A percentile compares a stretch with the other conserved stretches of the same genome.
Evolutionary conservation across 2,113 vertebrate genomes (phyloP).

Genomic region (Catharus minimus): DNA sequence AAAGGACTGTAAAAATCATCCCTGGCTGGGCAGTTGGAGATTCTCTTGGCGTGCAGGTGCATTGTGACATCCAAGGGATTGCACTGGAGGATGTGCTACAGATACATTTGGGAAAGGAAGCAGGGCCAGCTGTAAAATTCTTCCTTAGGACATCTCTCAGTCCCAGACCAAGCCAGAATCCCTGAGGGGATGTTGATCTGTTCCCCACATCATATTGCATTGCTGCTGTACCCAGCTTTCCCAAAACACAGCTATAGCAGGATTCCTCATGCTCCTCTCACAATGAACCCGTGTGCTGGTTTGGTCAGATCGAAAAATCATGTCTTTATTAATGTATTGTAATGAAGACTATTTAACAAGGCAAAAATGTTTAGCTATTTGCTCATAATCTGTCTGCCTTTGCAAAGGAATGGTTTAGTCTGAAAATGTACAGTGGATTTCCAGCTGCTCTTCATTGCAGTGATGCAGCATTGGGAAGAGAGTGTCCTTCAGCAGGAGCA

Average conservation of each 20-base stretch:
- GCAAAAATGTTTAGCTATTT: not conserved
- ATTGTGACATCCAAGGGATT: not conserved
- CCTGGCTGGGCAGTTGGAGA: not conserved
- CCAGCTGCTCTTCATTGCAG: not conserved
- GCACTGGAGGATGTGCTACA: not conserved
- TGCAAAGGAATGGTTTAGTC: not conserved
- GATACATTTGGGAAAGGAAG: constrained; percentile 17
- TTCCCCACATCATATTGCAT: not conserved
- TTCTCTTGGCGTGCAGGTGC: not conserved
- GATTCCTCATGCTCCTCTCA: not conserved
- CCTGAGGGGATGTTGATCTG: not conserved
- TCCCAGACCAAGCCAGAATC: not conserved
- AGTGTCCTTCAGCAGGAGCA: not conserved
- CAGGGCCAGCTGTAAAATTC: constrained; percentile 10
- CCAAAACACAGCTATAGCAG: not conserved
- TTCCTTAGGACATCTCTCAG: not conserved
- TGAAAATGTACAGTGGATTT: not conserved
- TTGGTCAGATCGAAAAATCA: not conserved
- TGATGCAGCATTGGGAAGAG: not conserved
- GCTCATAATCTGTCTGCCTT: not conserved
- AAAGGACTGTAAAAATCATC: not conserved
- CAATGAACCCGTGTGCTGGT: not conserved
- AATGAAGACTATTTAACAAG: not conserved
- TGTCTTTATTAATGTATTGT: not conserved
- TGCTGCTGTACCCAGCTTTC: not conserved